Conservation (phyloP, 2,113 vertebrate species). For the Pica pica region DNA sequence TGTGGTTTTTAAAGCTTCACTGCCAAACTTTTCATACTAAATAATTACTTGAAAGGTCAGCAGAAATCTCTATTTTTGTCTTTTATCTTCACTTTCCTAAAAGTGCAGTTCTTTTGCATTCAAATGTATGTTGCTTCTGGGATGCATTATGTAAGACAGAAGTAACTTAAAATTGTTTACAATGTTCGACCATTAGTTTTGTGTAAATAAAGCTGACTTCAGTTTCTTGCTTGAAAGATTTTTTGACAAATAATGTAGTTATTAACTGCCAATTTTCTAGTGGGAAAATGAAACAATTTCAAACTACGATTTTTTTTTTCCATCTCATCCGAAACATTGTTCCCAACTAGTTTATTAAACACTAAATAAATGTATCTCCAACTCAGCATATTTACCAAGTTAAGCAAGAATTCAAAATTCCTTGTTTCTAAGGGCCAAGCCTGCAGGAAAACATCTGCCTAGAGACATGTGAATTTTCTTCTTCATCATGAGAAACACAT, state of each 20-base stretch:
- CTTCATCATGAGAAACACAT: neutral
- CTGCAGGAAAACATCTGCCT: neutral
- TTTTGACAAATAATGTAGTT: neutral
- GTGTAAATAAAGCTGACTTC: neutral
- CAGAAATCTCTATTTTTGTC: neutral
- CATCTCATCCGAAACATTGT: neutral
- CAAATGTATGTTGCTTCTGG: neutral
- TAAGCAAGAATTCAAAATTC: neutral
- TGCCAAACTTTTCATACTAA: neutral
- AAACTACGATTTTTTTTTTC: neutral
- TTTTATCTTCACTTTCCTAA: neutral
- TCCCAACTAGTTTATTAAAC: neutral
- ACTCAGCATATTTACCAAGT: neutral
- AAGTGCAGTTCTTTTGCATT: neutral
- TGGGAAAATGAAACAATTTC: neutral
- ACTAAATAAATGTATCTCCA: neutral
- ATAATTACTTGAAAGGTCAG: neutral
- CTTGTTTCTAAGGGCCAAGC: neutral
- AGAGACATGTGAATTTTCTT: neutral
- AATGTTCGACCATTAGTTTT: neutral
- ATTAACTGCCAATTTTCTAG: neutral
- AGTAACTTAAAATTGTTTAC: neutral
- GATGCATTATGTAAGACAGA: neutral
- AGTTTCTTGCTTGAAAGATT: neutral
- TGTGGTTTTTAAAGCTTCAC: neutral